A percentile compares a stretch with the other conserved stretches of the same genome.
These are phyloP conservation scores for Operophtera brumata DNA, from an alignment of 2,888 invertebrate genomes.

Conservation along the genomic window DNA sequence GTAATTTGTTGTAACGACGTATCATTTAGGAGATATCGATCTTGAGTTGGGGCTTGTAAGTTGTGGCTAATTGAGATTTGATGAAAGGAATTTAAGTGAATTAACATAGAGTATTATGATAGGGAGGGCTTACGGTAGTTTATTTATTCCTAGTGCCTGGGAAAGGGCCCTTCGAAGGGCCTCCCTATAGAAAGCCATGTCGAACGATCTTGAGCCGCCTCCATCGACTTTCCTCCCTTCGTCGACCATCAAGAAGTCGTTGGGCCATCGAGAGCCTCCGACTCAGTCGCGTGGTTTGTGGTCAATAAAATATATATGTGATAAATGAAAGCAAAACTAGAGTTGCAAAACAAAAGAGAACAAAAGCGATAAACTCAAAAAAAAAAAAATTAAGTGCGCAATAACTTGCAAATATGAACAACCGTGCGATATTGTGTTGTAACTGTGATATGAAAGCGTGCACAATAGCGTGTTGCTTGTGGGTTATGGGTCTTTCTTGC, in stretches of 20 bases:
- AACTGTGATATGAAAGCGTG: constrained; percentile 11
- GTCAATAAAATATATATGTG: too few relatives aligned
- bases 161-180: too few relatives aligned
- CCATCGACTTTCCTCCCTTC: too few relatives aligned
- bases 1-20: constrained; percentile 15
- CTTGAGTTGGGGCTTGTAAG: neutral
- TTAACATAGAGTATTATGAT: too few relatives aligned
- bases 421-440: constrained; percentile 1
- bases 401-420: constrained; percentile 1
- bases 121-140: too few relatives aligned
- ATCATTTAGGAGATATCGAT: constrained; percentile 23
- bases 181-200: too few relatives aligned
- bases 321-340: constrained; percentile 5
- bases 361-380: constrained; percentile 9
- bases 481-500: neutral
- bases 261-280: too few relatives aligned
- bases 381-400: constrained; percentile 4
- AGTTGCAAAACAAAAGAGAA: constrained; percentile 6
- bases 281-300: too few relatives aligned
- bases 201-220: too few relatives aligned
- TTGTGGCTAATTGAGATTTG: constrained; percentile 3
- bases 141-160: too few relatives aligned
- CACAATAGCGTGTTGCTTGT: neutral
- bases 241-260: too few relatives aligned
- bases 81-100: neutral